Evolutionary conservation across 2,797 vertebrate genomes (phyloP).

Genomic region (Lerista edwardsae): DNA sequence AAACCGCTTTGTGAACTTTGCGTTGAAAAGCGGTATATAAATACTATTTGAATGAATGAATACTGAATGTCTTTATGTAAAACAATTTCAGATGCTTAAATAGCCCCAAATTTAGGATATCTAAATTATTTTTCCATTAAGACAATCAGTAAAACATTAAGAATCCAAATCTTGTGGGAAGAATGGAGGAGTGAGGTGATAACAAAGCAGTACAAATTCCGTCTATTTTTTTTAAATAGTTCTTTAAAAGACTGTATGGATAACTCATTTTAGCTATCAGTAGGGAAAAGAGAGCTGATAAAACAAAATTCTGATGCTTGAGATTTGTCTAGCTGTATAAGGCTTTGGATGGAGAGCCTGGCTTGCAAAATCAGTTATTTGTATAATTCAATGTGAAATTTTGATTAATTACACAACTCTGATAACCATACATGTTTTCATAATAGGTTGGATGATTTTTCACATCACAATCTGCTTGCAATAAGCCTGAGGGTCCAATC

Average conservation of each 20-base stretch:
- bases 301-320: not conserved
- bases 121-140: conserved; percentile 13
- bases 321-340: conserved; percentile 29
- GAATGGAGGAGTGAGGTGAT: conserved; percentile 14
- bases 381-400: not conserved
- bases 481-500: no score
- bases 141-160: conserved; percentile 7
- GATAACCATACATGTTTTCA: not conserved
- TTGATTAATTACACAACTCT: not conserved
- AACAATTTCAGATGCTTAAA: not conserved
- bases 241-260: conserved; percentile 4
- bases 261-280: not conserved
- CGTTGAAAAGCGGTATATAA: no score
- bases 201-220: not conserved
- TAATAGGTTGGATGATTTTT: no score
- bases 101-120: conserved; percentile 1
- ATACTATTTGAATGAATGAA: no score
- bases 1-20: no score
- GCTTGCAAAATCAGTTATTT: no score
- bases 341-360: not conserved
- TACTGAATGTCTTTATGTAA: not conserved
- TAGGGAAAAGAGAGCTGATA: not conserved
- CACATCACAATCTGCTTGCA: no score
- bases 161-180: conserved; percentile 7
- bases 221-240: not conserved